Evolutionary conservation across 2,113 vertebrate species (phyloP).

Genomic region (Macquaria australasica): DNA sequence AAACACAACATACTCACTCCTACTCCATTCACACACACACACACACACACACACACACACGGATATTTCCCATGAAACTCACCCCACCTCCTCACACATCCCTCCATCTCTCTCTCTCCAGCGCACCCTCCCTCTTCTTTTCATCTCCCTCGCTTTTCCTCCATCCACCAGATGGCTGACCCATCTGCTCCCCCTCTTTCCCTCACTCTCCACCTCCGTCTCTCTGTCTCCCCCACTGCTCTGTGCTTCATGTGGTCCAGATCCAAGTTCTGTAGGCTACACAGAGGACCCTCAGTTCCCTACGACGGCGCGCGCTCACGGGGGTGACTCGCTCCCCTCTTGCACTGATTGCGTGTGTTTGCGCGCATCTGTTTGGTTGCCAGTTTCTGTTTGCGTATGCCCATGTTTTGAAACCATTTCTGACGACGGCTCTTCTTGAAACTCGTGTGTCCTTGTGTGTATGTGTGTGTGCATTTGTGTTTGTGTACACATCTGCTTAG

Average conservation of each 20-base stretch:
- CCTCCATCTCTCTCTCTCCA: conserved; percentile 56
- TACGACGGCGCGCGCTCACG: conserved; percentile 33
- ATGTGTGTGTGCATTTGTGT: conserved; percentile 29
- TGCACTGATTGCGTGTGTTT: conserved; percentile 54
- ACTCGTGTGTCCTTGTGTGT: conserved; percentile 45
- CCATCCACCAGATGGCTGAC: conserved; percentile 87
- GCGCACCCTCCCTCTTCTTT: conserved; percentile 74
- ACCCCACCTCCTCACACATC: conserved; percentile 31
- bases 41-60: conserved; percentile 48
- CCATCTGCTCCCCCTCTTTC: conserved; percentile 85
- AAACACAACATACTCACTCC: conserved; percentile 39
- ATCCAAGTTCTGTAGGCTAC: conserved; percentile 71
- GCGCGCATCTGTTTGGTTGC: conserved; percentile 55
- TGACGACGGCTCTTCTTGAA: conserved; percentile 44
- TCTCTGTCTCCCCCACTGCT: conserved; percentile 54
- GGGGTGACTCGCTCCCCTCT: conserved; percentile 42
- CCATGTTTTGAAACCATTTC: conserved; percentile 59
- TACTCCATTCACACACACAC: conserved; percentile 45
- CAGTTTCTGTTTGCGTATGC: conserved; percentile 23
- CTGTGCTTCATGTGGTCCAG: conserved; percentile 71
- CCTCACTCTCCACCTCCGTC: conserved; percentile 66
- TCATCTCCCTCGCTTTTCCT: conserved; percentile 81
- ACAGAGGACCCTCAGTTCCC: conserved; percentile 67
- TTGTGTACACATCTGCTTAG: conserved; percentile 73
- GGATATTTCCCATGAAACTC: conserved; percentile 48